Percentiles rank a stretch among this genome's conserved stretches.
phyloP scores from a whole-genome alignment of 37 sponge, comb jelly and placozoan genomes.

The Beroe ovata region DNA sequence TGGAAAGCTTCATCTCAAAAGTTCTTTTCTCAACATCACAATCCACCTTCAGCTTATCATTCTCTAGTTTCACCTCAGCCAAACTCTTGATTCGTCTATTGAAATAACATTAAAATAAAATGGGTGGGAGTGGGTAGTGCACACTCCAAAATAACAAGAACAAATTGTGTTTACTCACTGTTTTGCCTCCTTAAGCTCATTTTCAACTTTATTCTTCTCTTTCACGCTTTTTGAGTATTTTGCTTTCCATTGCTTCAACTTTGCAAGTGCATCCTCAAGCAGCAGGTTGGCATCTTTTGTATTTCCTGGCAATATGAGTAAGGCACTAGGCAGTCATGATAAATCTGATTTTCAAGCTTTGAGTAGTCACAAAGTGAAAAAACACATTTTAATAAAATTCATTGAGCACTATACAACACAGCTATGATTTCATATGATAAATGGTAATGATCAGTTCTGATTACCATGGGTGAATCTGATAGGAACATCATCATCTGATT shows the following conservation, averaged over 20 bases:
- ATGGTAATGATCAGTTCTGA: no score
- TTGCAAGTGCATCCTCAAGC: slow-evolving; percentile 5
- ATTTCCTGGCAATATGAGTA: no score
- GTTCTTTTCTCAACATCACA: slow-evolving; percentile 37
- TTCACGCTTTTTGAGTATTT: slow-evolving; percentile 20
- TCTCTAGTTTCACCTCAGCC: neutral
- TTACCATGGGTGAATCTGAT: neutral
- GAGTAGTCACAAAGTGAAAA: no score
- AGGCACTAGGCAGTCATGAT: no score
- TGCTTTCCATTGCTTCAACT: slow-evolving; percentile 36
- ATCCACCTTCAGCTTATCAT: slow-evolving; percentile 29
- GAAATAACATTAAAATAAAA: no score
- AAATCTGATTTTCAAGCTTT: no score
- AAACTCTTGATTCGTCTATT: slow-evolving; percentile 13
- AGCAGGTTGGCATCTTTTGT: neutral
- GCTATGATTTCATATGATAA: no score
- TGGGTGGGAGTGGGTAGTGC: no score
- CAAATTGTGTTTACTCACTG: slow-evolving; percentile 4
- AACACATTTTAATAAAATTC: no score
- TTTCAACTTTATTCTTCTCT: neutral
- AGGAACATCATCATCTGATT: slow-evolving; percentile 1
- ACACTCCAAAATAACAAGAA: no score
- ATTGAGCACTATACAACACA: no score
- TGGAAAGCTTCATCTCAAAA: slow-evolving; percentile 3
- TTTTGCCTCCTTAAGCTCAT: neutral